Evolutionary conservation across 2,888 invertebrate species (phyloP), one percentile per base, ranked within the genome.

Genomic region (Meiosimyza platycephala): DNA sequence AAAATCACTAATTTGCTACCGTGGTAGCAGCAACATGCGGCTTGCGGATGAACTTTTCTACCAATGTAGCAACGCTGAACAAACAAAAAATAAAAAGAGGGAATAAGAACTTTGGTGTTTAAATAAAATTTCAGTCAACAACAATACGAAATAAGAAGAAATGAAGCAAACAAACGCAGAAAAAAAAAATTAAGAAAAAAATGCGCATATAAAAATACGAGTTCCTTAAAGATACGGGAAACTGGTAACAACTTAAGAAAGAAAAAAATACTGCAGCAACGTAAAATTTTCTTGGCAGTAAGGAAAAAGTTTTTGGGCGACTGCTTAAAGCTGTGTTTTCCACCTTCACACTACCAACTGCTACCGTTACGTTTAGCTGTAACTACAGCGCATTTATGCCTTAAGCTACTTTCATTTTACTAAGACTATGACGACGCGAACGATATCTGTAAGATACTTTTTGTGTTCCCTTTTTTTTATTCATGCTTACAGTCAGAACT

Each of bases 81-180:
- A 40, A 40, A 40, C 40, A 40, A 62, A 50, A 12, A 18, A 51
- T 2, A 22, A 22, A 22, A 22, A 2, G 1, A 57, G 9, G 22
- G 12, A 28, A 22, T 3, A 28, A 64, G 50, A 64, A 64, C 22
- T 64, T 64, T 51, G 16, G 51, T 51, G 51, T 64, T 51, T 50
- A 64, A 64, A 64, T 64, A 50, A 64, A 64, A 64, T 64, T 62
- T 64, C 22, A 57, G 22, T 52, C 64, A 51, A 47, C 22, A n/a
- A 15, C 40, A 15, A 6, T n/a, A 63, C 48, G 5, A 50, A 63
- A 63, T 18, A 18, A 12, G 22, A 13, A 59, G 18, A 18, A 22
- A 59, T 59, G 22, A 59, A 63, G 48, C 16, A 63, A 22, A 16
- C 18, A 4, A 50, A 50, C 9, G 48, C n/a, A 50, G 16, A 64